Evolutionary conservation across 2,113 vertebrate genomes (phyloP), one percentile per base, ranked within the genome.

Genomic region (Toxotes chatareus): DNA sequence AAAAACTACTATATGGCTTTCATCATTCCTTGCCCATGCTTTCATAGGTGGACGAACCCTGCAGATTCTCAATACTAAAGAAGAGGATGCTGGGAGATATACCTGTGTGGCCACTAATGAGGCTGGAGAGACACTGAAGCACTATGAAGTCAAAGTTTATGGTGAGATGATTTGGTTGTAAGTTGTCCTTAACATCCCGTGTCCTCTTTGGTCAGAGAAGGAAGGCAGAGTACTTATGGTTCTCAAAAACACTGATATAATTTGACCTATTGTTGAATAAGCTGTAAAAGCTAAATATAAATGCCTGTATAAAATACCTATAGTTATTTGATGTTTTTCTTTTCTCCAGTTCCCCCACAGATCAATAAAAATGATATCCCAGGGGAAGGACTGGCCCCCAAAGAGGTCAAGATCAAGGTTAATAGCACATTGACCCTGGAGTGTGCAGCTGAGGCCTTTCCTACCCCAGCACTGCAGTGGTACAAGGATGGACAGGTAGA

Each of bases 401-500:
- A 95, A 89, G 98, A 99, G 89, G 95, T 99, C 78, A 99, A 99
- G 93, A 96, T 97, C 66, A 98, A 95, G 87, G 95, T 99, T 42
- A 99, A 99, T 89, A 96, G 95, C 93, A 98, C 94, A 2, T 86
- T 99, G 82, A 97, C 94, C 3, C 79, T 99, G 89, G 95, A 98
- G 89, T 99, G 98, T 90, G 96, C 97, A 78, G 97, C 95, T 56
- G 95, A 96, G 0, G 98, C 97, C 0, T 57, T 98, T 85, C 98
- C 98, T 73, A 91, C 93, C 31, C 96, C 97, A 1, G 92, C 93
- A 8, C 93, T 99, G 86, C 95, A 94, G 93, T 99, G 98, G 98
- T 98, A 97, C 94, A 99, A 99, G 89, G 97, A 99, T 0, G 97
- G 97, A 92, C 97, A 99, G 98, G 98, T 95, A 87, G 19, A 62